Percentiles rank a stretch among this genome's conserved stretches.
These are phyloP conservation scores for Kryptolebias ocellatus DNA, from an alignment of 2,797 vertebrate species.

Conservation along the genomic window DNA sequence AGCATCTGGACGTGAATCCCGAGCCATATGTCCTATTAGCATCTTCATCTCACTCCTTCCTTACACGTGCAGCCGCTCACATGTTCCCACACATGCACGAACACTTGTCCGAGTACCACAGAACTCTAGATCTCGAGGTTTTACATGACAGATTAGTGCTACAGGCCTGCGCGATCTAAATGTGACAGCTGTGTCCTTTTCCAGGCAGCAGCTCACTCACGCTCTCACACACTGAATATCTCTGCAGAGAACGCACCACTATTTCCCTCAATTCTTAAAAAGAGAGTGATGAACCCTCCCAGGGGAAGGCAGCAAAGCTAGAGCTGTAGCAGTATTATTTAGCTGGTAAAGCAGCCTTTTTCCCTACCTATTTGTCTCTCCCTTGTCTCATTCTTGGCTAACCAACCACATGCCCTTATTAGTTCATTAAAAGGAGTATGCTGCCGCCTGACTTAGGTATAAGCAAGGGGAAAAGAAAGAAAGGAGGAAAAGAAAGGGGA, in stretches of 20 bases:
- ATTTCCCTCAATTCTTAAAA: constrained; percentile 40
- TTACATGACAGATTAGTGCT: constrained; percentile 73
- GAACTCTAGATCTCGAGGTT: constrained; percentile 59
- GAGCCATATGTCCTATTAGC: constrained; percentile 59
- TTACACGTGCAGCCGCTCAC: constrained; percentile 39
- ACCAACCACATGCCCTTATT: constrained; percentile 75
- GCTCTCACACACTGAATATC: constrained; percentile 23
- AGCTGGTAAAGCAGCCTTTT: constrained; percentile 47
- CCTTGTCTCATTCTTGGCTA: constrained; percentile 71
- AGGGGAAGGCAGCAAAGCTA: constrained; percentile 27
- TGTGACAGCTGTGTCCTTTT: constrained; percentile 76
- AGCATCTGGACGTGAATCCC: constrained; percentile 64
- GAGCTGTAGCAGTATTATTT: constrained; percentile 58
- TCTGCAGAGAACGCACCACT: constrained; percentile 31
- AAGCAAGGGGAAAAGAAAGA: constrained; percentile 40
- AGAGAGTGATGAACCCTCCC: constrained; percentile 42
- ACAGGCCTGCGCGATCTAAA: constrained; percentile 67
- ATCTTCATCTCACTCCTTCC: constrained; percentile 48
- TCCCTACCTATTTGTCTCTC: constrained; percentile 63
- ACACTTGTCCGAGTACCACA: constrained; percentile 44
- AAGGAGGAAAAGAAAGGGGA: constrained; percentile 51
- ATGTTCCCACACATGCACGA: constrained; percentile 15
- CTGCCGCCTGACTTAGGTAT: constrained; percentile 49
- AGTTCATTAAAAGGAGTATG: constrained; percentile 73
- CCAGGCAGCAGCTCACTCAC: constrained; percentile 29